A percentile compares a stretch with the other conserved stretches of the same genome.
phyloP scores from a whole-genome alignment of 2,797 vertebrate genomes.

The Acipenser oxyrinchus region DNA sequence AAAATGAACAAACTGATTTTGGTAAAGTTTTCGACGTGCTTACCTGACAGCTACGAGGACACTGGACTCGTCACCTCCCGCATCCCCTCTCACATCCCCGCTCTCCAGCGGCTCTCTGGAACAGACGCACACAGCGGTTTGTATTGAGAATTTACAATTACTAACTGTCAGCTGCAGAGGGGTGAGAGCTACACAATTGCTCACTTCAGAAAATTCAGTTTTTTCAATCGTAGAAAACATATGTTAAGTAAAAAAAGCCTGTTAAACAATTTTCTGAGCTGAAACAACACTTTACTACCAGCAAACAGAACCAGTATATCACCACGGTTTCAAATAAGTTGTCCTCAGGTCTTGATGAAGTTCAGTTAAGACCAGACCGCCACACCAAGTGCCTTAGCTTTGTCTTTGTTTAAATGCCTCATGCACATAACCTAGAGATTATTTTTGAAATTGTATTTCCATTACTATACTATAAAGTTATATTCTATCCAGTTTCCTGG shows the following conservation, averaged over 20 bases:
- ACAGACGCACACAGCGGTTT: not conserved
- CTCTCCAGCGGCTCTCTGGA: not conserved
- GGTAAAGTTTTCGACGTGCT: not conserved
- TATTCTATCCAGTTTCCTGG: no score
- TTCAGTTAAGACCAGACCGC: no score
- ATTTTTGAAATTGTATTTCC: no score
- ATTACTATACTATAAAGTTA: no score
- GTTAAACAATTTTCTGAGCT: no score
- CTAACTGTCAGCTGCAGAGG: not conserved
- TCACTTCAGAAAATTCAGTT: conserved; percentile 5
- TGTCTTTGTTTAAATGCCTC: no score
- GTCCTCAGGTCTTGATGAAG: no score
- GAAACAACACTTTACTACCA: no score
- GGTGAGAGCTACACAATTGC: not conserved
- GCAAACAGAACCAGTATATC: no score
- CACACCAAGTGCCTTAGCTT: no score
- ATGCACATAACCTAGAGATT: no score
- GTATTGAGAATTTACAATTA: conserved; percentile 1
- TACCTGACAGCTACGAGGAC: conserved; percentile 25
- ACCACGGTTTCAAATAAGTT: no score
- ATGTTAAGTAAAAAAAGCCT: not conserved
- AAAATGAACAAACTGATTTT: not conserved
- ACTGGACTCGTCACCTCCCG: not conserved
- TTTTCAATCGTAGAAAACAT: not conserved
- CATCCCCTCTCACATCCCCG: not conserved